Evolutionary conservation across 1,140 invertebrate genomes (phyloP).

Genomic region (Bombus sibiricus): DNA sequence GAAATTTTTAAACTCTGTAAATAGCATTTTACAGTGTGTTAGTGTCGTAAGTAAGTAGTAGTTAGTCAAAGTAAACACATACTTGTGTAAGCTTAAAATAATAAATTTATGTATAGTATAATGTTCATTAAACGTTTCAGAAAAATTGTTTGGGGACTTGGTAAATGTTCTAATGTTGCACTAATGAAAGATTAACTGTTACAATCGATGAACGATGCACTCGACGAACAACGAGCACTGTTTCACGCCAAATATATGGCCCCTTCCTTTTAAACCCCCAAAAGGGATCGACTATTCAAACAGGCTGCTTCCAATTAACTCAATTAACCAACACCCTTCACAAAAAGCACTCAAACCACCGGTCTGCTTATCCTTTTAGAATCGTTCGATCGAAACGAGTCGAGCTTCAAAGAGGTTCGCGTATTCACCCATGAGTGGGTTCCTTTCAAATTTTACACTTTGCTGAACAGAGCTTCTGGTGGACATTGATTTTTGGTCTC

Average conservation of each 20-base stretch:
- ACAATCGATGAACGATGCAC: conserved; percentile 1
- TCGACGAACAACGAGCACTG: conserved; percentile 1
- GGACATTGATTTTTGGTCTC: background rate
- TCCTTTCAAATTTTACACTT: background rate
- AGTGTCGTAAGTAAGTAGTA: too few relatives aligned
- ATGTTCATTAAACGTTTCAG: background rate
- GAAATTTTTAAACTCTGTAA: too few relatives aligned
- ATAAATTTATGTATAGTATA: too few relatives aligned
- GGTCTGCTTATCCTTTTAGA: conserved; percentile 35
- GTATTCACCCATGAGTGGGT: background rate
- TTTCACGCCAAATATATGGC: conserved; percentile 23
- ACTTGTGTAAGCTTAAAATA: too few relatives aligned
- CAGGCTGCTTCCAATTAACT: conserved; percentile 46
- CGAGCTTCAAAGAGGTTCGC: background rate
- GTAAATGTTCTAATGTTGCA: background rate
- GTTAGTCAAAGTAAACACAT: too few relatives aligned
- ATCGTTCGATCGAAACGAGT: conserved; percentile 7
- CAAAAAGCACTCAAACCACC: conserved; percentile 22
- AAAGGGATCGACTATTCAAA: conserved; percentile 30
- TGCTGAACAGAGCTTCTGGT: background rate
- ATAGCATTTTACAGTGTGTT: too few relatives aligned
- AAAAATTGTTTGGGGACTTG: too few relatives aligned
- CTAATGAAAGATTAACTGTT: conserved; percentile 15
- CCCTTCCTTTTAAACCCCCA: background rate
- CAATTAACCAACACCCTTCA: conserved; percentile 47